Evolutionary conservation across 2,797 vertebrate genomes (phyloP).

Genomic region (Sandelia bainsii): DNA sequence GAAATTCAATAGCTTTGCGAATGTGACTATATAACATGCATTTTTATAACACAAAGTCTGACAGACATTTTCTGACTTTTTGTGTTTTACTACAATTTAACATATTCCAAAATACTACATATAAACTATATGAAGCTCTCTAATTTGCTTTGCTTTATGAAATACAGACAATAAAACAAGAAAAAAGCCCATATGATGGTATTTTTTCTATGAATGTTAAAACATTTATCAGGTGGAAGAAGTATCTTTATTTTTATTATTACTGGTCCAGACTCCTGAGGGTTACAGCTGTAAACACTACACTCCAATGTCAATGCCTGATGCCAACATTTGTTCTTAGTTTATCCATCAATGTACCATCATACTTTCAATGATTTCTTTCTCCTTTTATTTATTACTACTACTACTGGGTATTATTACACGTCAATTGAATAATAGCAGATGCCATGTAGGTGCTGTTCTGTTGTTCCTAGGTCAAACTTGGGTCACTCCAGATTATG

Average conservation of each 20-base stretch:
- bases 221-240: background rate
- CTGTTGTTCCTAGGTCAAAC: conserved; percentile 66
- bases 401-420: too few species aligned
- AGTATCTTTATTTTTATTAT: conserved; percentile 9
- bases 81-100: background rate
- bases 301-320: too few species aligned
- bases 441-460: conserved; percentile 26
- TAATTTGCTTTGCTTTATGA: conserved; percentile 6
- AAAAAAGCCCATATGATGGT: too few species aligned
- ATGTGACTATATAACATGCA: too few species aligned
- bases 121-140: background rate
- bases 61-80: too few species aligned
- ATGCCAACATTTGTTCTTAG: too few species aligned
- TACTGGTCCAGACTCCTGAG: background rate
- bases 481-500: conserved; percentile 65
- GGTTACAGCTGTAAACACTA: conserved; percentile 18
- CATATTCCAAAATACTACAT: background rate
- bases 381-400: too few species aligned
- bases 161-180: background rate
- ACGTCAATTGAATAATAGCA: conserved; percentile 29
- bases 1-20: too few species aligned
- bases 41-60: too few species aligned
- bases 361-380: too few species aligned
- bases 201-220: conserved; percentile 6
- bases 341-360: too few species aligned